Evolutionary conservation across 1,140 invertebrate genomes (phyloP).

Genomic region (Drosophila busckii): DNA sequence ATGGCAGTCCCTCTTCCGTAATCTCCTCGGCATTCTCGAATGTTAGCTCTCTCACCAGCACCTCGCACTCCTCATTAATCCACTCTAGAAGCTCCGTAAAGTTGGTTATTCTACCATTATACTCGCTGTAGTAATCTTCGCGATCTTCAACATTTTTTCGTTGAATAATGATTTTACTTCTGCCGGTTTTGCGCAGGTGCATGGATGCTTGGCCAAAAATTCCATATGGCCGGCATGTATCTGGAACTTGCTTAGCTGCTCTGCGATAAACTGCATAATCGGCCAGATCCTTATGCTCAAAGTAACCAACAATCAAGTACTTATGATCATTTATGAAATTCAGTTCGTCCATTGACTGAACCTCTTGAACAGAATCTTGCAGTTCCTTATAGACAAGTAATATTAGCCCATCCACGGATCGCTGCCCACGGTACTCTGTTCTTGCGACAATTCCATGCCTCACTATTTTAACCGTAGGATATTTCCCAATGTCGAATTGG

Average conservation of each 20-base stretch:
- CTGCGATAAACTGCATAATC: conserved; percentile 88
- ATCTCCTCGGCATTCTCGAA: conserved; percentile 54
- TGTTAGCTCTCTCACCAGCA: conserved; percentile 33
- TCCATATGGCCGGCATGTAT: conserved; percentile 95
- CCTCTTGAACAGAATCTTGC: conserved; percentile 92
- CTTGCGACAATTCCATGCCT: conserved; percentile 94
- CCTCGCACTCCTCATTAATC: conserved; percentile 16
- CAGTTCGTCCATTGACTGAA: conserved; percentile 86
- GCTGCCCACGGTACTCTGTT: conserved; percentile 92
- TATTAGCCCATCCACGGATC: conserved; percentile 87
- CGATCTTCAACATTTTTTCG: not conserved
- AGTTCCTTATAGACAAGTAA: conserved; percentile 93
- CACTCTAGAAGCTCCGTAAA: conserved; percentile 1
- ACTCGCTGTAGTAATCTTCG: conserved; percentile 9
- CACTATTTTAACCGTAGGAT: conserved; percentile 97
- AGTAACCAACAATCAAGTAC: conserved; percentile 94
- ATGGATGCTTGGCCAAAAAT: conserved; percentile 88
- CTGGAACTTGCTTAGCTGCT: conserved; percentile 91
- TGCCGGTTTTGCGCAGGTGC: not conserved
- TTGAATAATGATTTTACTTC: conserved; percentile 19
- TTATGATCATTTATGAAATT: conserved; percentile 89
- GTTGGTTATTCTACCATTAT: conserved; percentile 17
- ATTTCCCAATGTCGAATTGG: conserved; percentile 96
- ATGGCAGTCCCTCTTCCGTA: conserved; percentile 24
- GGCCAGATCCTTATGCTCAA: conserved; percentile 87